Base-by-base conservation (phyloP, 1,140 invertebrate genomes). In the Nephotettix cincticeps region DNA sequence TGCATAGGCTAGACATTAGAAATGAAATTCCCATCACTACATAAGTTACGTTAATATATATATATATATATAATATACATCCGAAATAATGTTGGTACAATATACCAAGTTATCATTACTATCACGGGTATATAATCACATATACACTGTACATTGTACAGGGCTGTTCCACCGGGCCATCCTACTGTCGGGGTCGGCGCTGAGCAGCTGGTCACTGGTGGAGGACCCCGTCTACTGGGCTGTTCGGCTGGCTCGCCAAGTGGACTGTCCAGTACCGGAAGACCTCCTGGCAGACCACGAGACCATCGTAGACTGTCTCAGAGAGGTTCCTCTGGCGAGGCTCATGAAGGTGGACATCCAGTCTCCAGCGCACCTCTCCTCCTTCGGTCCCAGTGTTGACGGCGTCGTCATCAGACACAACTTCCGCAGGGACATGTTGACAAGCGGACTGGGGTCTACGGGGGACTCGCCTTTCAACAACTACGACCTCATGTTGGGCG, bases 141-240 rank as follows among this genome's bases (percentile, higher is more conserved):
- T n/a, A n/a, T n/a, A n/a, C n/a, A n/a, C n/a, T n/a, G n/a, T n/a
- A n/a, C n/a, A n/a, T n/a, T n/a, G 68, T 76, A 11, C 81, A 91
- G 92, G 91, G 73, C 82, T 98, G 2, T 98, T 99, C 80, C 93
- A 96, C 74, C 88, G 95, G 72, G 92, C 93, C 3, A 91, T 98
- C 68, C 84, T 98, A 4, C 86, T 97, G 77, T 96, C 94, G 1
- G 96, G 96, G 4, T 97, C 96, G 23, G 95, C 96, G 0, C 82
- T 97, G 17, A 93, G 93, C 40, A 93, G 92, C 0, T 98, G 93
- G 96, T 95, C 95, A 0, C 83, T 96, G 51, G 93, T 96, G 1
- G 90, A 93, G 75, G 92, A 97, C 81, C 93, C 95, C 0, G 88
- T 91, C 0, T 87, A 88, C 69, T 96, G 93, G 79, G 93, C 95